Base-by-base conservation (phyloP, 2,888 invertebrate genomes). In the Conistra vaccinii region DNA sequence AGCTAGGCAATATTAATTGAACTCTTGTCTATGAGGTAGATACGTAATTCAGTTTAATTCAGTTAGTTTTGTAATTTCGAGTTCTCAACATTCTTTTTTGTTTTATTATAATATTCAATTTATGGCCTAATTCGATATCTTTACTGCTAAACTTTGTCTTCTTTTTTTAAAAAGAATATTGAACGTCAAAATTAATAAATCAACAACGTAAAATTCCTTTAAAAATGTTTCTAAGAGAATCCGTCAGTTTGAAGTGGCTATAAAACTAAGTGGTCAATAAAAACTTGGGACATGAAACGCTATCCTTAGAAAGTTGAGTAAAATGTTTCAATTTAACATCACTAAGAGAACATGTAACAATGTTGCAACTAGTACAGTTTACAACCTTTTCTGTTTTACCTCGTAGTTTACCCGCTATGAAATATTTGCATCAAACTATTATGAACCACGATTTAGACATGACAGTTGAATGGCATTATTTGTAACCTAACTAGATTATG, bases 261-360 rank as follows among this genome's bases (percentile, higher is more conserved):
- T 81, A 78, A 81, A 81, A 70, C 69, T 74, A 74, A 81, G 60
- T 84, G 63, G 69, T 57, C 75, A 72, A 66, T 76, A 77, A 85
- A 73, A 76, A 72, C 63, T 66, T 73, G 60, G 55, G 69, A 63
- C 57, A 73, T 58, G 35, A 71, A 74, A 70, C 26, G 35, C 51
- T 63, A 42, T 65, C 60, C 60, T 35, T n/a, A 39, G 39, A 70
- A 81, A 71, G 51, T 79, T 83, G 17, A 68, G 63, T 58, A 60
- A 53, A 74, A 74, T 70, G 55, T 68, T 74, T 32, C 61, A 74
- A n/a, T 81, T 48, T 69, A 58, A 57, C 35, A 60, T 66, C 17
- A 69, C 51, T 57, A 48, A 23, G 55, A 20, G 14, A 65, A 65
- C 26, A 48, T 48, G 48, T 65, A 23, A 69, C 69, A 51, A 35